These are phyloP conservation scores for Neodiprion lecontei DNA, from an alignment of 1,140 invertebrate species.

Conservation along the genomic window DNA sequence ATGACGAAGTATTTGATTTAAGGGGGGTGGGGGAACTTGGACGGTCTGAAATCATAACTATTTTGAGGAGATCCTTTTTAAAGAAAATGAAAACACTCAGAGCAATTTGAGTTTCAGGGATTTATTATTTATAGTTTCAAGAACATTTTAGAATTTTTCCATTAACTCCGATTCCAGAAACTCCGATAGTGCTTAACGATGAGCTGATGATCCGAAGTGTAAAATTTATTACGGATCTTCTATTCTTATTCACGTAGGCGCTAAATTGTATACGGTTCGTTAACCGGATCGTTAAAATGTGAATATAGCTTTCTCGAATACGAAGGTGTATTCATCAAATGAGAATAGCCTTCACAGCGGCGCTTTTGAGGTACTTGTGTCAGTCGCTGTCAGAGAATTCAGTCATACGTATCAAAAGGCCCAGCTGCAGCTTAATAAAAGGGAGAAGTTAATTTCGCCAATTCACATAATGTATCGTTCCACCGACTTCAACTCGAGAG, in stretches of 20 bases:
- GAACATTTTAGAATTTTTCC: too few species aligned
- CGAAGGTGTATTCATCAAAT: background rate
- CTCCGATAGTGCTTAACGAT: too few species aligned
- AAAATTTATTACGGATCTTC: background rate
- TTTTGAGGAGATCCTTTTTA: too few species aligned
- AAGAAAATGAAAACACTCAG: too few species aligned
- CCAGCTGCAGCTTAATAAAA: background rate
- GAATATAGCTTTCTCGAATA: background rate
- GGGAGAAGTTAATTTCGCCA: constrained; percentile 1
- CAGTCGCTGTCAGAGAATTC: background rate
- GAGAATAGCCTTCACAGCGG: background rate
- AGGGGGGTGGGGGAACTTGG: too few species aligned
- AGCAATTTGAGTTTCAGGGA: too few species aligned
- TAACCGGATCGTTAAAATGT: background rate
- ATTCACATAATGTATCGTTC: background rate
- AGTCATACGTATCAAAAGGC: background rate
- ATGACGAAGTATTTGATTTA: too few species aligned
- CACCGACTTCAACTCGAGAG: background rate
- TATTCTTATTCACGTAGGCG: background rate
- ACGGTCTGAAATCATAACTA: too few species aligned
- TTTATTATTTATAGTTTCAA: too few species aligned
- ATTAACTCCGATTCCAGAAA: too few species aligned
- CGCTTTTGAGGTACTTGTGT: background rate
- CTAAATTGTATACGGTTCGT: background rate
- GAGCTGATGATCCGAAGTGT: background rate